These are phyloP conservation scores for Syncerus caffer DNA, from an alignment of 2,797 vertebrate species.

Conservation along the genomic window DNA sequence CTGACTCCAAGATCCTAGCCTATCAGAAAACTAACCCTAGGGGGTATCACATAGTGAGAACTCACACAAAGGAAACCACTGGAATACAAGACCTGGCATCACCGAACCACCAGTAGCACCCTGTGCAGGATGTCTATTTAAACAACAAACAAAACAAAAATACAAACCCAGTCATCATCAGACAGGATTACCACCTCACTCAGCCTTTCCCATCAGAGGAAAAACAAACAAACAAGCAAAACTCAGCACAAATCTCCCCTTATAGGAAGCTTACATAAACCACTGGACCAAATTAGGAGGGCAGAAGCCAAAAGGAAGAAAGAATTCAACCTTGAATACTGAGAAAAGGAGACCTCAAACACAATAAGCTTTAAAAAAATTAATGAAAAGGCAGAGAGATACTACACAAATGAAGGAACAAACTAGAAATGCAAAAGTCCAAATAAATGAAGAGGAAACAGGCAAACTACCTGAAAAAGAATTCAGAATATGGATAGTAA, in stretches of 20 bases:
- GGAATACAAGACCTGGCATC: background rate
- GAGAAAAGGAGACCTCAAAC: background rate
- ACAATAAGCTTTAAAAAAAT: background rate
- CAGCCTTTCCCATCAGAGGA: background rate
- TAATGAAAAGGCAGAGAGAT: background rate
- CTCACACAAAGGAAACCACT: background rate
- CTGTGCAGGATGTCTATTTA: background rate
- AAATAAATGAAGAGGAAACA: background rate
- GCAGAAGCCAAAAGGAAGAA: background rate
- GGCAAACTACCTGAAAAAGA: background rate
- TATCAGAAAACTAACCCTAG: background rate
- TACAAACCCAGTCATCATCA: background rate
- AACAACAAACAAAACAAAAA: background rate
- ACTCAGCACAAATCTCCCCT: background rate
- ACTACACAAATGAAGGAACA: background rate
- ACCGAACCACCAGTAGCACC: background rate
- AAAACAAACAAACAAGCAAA: background rate
- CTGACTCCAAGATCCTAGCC: background rate
- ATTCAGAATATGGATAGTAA: background rate
- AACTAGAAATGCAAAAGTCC: background rate
- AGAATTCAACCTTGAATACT: background rate
- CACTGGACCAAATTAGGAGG: background rate
- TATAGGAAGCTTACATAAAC: background rate
- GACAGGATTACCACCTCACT: background rate
- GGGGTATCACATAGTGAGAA: background rate